These are phyloP conservation scores for Callaeas wilsoni DNA, from an alignment of 2,113 vertebrate genomes.

Conservation along the genomic window DNA sequence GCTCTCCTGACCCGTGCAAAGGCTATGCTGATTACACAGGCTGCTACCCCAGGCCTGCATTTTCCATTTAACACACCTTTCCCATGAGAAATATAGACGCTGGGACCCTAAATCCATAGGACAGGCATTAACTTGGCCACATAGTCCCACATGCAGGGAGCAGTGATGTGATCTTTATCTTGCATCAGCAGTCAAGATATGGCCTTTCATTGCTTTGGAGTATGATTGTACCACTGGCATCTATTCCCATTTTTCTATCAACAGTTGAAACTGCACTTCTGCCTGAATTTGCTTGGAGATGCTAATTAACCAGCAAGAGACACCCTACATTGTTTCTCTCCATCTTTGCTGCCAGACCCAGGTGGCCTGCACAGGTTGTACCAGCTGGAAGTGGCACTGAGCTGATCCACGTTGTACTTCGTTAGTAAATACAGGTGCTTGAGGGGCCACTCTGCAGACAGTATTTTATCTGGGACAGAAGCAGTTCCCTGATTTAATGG, in stretches of 20 bases:
- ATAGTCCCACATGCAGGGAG: rapidly evolving
- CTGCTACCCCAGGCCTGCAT: rapidly evolving
- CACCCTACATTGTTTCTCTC: not conserved
- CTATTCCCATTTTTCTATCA: not conserved
- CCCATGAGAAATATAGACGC: not conserved
- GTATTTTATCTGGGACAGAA: not conserved
- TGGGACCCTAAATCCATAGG: rapidly evolving
- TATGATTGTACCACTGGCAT: not conserved
- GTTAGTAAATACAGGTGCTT: not conserved
- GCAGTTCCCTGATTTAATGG: not conserved
- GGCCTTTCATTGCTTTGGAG: not conserved
- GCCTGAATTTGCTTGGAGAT: not conserved
- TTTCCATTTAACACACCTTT: not conserved
- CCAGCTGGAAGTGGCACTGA: not conserved
- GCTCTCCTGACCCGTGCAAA: not conserved
- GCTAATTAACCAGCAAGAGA: not conserved
- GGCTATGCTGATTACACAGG: not conserved
- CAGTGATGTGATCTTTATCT: not conserved
- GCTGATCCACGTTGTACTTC: not conserved
- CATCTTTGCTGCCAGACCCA: not conserved
- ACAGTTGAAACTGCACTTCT: not conserved
- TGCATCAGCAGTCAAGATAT: rapidly evolving
- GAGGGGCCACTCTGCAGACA: not conserved
- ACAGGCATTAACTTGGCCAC: not conserved
- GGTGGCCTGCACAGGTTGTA: not conserved